Conservation (phyloP, 2,113 vertebrate species). For the Dascyllus trimaculatus region DNA sequence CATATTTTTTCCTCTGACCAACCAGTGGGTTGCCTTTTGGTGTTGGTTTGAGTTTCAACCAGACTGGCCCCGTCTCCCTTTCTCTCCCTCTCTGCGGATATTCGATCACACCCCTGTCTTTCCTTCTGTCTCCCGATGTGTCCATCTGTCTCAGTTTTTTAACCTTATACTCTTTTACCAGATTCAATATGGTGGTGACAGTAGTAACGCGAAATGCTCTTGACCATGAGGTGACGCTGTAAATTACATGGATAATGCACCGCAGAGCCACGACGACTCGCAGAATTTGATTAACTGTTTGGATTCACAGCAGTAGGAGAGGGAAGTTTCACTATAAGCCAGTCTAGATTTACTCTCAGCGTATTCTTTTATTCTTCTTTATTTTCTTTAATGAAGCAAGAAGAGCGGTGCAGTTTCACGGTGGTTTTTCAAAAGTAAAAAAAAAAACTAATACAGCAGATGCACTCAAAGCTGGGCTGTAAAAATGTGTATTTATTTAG, state of each 20-base stretch:
- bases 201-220: slow-evolving; percentile 63
- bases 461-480: slow-evolving; percentile 28
- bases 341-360: slow-evolving; percentile 10
- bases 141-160: slow-evolving; percentile 46
- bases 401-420: neutral
- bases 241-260: slow-evolving; percentile 57
- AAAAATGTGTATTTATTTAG: slow-evolving; percentile 57
- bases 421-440: neutral
- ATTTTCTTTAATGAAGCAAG: slow-evolving; percentile 12
- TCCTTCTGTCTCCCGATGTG: slow-evolving; percentile 17
- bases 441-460: slow-evolving; percentile 26
- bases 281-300: slow-evolving; percentile 56
- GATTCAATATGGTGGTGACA: slow-evolving; percentile 47
- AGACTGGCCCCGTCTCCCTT: neutral
- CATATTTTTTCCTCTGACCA: slow-evolving; percentile 61
- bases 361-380: slow-evolving; percentile 15
- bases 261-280: slow-evolving; percentile 21
- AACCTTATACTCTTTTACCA: slow-evolving; percentile 61
- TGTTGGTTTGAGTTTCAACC: slow-evolving; percentile 57
- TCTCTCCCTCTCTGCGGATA: slow-evolving; percentile 50
- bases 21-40: slow-evolving; percentile 50
- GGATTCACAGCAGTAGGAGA: slow-evolving; percentile 37
- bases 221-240: slow-evolving; percentile 43
- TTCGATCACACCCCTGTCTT: slow-evolving; percentile 62
- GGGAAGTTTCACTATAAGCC: slow-evolving; percentile 24